Conservation (phyloP, 1,140 invertebrate species). For the Gonatopus flavifemur region DNA sequence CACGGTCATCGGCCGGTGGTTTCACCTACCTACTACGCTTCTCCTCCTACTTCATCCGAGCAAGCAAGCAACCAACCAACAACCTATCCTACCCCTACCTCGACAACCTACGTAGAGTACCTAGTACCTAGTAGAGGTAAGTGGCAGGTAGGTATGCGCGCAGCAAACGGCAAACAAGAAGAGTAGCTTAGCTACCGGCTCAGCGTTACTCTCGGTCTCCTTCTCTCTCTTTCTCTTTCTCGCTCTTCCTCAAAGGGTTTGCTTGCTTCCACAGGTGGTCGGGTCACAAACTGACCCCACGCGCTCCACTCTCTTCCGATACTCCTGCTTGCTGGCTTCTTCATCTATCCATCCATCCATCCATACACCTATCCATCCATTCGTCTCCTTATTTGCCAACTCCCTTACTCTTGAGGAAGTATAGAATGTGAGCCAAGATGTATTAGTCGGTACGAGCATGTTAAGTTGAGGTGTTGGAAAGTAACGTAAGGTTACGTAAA, state of each 20-base stretch:
- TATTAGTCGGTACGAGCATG: too few species aligned
- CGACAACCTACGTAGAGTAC: neutral
- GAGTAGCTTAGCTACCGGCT: conserved; percentile 22
- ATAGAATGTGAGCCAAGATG: too few species aligned
- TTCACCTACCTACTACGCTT: too few species aligned
- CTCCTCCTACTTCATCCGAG: too few species aligned
- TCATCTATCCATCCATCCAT: conserved; percentile 3
- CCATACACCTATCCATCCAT: too few species aligned
- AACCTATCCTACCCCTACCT: too few species aligned
- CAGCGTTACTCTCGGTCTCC: neutral
- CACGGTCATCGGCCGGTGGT: too few species aligned
- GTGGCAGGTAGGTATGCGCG: conserved; percentile 16
- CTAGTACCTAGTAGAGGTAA: conserved; percentile 20
- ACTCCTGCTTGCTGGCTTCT: neutral
- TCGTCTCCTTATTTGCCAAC: too few species aligned
- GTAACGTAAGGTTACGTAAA: too few species aligned
- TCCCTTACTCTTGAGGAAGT: too few species aligned
- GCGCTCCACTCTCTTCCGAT: conserved; percentile 13
- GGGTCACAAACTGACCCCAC: conserved; percentile 50
- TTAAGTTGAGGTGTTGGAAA: too few species aligned
- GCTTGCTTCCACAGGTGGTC: conserved; percentile 55
- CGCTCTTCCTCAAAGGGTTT: neutral
- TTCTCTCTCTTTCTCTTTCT: neutral
- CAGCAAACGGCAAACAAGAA: conserved; percentile 27
- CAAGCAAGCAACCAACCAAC: too few species aligned